Conservation (phyloP, 2,113 vertebrate species). For the Zosterops hypoxanthus region DNA sequence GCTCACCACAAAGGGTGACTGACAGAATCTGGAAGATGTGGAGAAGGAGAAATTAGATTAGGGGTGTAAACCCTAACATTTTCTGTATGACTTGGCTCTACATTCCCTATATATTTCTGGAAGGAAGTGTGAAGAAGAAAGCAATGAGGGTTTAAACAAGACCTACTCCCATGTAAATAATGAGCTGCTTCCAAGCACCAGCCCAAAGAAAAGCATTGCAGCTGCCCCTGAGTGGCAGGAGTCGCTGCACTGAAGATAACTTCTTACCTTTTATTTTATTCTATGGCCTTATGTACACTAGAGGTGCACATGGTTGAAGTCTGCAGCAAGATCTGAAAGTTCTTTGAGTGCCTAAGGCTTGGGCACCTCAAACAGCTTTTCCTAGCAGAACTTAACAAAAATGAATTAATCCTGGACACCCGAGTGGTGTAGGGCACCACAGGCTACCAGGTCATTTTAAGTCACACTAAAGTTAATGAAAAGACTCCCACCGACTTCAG, state of each 20-base stretch:
- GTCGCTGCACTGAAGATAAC: background rate
- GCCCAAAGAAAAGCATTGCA: background rate
- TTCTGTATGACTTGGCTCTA: background rate
- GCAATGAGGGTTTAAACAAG: background rate
- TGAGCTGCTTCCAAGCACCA: background rate
- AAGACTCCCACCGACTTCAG: conserved; percentile 17
- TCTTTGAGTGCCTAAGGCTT: background rate
- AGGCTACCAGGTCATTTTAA: background rate
- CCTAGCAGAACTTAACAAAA: background rate
- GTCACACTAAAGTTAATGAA: background rate
- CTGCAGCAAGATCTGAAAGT: background rate
- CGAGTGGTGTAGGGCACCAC: background rate
- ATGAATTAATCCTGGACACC: background rate
- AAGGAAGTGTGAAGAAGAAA: background rate
- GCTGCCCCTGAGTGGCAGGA: background rate
- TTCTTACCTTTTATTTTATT: background rate
- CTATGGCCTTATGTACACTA: background rate
- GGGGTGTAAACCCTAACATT: background rate
- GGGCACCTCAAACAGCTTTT: background rate
- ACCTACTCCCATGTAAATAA: background rate
- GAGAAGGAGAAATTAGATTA: background rate
- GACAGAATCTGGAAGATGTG: background rate
- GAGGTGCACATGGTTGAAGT: background rate
- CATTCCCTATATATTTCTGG: background rate
- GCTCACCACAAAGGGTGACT: background rate